These are phyloP conservation scores for Drosophila elegans DNA, from an alignment of 1,140 invertebrate genomes.

Conservation along the genomic window DNA sequence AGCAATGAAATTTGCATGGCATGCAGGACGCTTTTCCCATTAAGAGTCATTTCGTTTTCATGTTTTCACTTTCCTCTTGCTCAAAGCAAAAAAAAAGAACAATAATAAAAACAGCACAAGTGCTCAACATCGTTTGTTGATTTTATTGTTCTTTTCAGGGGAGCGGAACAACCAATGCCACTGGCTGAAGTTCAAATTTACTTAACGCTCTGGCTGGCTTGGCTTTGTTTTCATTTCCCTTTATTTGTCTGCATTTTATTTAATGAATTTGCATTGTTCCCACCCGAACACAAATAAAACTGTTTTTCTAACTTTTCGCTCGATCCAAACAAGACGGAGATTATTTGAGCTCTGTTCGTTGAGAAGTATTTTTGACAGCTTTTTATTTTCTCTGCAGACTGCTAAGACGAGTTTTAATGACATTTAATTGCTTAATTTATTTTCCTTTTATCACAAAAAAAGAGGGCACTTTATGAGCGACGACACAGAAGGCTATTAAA, in stretches of 20 bases:
- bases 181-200: conserved; percentile 38
- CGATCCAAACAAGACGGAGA: conserved; percentile 22
- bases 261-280: conserved; percentile 47
- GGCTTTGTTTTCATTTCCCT: conserved; percentile 36
- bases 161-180: conserved; percentile 19
- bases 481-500: background rate
- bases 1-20: conserved; percentile 28
- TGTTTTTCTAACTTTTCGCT: conserved; percentile 30
- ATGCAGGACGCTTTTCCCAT: conserved; percentile 29
- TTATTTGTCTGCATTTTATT: conserved; percentile 45
- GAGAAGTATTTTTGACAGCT: background rate
- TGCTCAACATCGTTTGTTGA: conserved; percentile 17
- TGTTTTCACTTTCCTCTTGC: conserved; percentile 19
- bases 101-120: conserved; percentile 33
- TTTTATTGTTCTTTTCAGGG: conserved; percentile 39
- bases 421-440: conserved; percentile 12
- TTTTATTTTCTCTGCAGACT: background rate
- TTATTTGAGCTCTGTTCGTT: conserved; percentile 8
- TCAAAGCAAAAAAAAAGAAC: conserved; percentile 3
- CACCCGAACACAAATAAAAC: conserved; percentile 12
- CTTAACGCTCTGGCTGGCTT: conserved; percentile 34
- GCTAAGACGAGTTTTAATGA: conserved; percentile 15
- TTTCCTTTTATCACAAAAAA: background rate
- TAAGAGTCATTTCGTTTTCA: conserved; percentile 35
- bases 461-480: background rate